Evolutionary conservation across 2,113 vertebrate species (phyloP).

Genomic region (Catharus minimus): DNA sequence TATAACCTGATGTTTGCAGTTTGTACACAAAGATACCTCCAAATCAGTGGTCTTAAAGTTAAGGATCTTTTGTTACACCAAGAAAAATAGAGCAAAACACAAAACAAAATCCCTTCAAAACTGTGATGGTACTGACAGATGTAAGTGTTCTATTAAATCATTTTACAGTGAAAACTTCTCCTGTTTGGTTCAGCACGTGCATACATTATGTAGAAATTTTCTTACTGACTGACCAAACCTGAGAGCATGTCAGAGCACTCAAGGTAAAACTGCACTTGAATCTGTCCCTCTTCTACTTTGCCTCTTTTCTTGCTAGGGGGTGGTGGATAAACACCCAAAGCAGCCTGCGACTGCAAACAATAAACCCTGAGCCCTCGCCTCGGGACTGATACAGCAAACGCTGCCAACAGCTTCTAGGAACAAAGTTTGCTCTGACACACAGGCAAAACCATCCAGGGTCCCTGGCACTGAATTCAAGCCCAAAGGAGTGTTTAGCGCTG

Average conservation of each 20-base stretch:
- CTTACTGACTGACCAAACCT: background rate
- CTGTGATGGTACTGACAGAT: background rate
- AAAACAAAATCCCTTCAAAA: background rate
- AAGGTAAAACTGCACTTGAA: background rate
- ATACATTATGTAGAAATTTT: background rate
- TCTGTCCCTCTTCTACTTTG: background rate
- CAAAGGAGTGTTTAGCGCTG: background rate
- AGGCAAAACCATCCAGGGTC: background rate
- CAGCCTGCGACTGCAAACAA: conserved; percentile 42
- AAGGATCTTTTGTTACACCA: background rate
- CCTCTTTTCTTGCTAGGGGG: background rate
- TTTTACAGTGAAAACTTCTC: background rate
- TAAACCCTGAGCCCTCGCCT: conserved; percentile 41
- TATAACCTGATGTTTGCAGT: background rate
- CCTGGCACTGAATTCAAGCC: background rate
- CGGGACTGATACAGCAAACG: background rate
- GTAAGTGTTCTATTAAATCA: background rate
- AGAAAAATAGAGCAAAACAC: background rate
- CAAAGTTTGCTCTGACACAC: conserved; percentile 52
- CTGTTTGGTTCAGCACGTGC: background rate
- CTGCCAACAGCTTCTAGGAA: conserved; percentile 2
- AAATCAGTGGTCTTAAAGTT: background rate
- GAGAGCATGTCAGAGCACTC: background rate
- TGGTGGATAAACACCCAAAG: conserved; percentile 5
- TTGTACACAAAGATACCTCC: background rate